Evolutionary conservation across 2,113 vertebrate species (phyloP).

Genomic region (Aythya baeri): DNA sequence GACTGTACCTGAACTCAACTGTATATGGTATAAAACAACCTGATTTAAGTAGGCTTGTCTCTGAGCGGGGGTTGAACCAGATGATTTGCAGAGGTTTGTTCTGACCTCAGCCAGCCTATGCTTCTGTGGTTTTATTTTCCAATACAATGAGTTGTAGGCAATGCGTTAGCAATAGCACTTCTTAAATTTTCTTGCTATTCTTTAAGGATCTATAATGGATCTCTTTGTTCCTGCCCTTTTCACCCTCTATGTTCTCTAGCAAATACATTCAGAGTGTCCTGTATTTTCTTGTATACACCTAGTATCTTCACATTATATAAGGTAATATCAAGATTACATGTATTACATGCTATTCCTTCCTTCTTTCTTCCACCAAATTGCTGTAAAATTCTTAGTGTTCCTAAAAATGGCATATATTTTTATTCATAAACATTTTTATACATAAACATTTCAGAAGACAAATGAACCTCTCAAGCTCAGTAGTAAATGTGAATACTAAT

Average conservation of each 20-base stretch:
- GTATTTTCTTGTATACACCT: neutral
- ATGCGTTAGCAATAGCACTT: neutral
- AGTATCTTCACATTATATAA: neutral
- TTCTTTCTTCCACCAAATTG: neutral
- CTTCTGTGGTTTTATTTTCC: neutral
- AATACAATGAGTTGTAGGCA: neutral
- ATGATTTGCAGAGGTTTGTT: neutral
- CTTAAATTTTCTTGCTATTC: neutral
- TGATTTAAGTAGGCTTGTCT: neutral
- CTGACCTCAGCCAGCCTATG: neutral
- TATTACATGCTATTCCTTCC: neutral
- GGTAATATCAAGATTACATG: neutral
- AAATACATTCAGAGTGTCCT: neutral
- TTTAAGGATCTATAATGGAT: neutral
- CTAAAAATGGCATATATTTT: neutral
- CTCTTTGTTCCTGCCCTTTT: neutral
- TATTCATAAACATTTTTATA: neutral
- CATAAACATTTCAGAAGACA: neutral
- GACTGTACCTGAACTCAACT: neutral
- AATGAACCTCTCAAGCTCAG: neutral
- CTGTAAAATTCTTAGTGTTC: neutral
- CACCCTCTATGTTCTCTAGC: neutral
- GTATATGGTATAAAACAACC: neutral
- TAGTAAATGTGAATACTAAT: neutral
- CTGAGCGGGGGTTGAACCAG: rapidly evolving